A percentile compares a stretch with the other conserved stretches of the same genome.
phyloP scores from a whole-genome alignment of 2,113 vertebrate genomes.

The Phaetusa simplex region DNA sequence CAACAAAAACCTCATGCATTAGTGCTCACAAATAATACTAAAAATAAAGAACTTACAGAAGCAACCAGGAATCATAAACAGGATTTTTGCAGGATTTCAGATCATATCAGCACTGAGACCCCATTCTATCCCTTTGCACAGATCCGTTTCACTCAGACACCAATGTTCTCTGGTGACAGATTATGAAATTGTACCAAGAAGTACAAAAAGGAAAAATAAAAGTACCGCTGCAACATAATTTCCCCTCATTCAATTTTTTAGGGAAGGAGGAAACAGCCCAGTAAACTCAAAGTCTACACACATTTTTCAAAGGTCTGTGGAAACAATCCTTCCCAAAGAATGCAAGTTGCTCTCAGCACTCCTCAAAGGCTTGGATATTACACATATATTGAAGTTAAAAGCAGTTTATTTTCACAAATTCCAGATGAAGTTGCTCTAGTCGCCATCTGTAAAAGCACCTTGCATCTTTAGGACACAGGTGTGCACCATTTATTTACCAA shows the following conservation, averaged over 20 bases:
- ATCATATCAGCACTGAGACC: neutral
- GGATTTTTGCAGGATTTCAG: neutral
- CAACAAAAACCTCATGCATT: neutral
- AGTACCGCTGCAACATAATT: neutral
- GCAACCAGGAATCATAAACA: neutral
- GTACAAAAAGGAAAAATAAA: neutral
- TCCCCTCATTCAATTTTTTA: neutral
- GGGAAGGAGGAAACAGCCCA: neutral
- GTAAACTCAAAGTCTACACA: neutral
- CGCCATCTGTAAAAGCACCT: neutral
- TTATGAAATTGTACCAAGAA: neutral
- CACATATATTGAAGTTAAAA: neutral
- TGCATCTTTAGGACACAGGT: neutral
- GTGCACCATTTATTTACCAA: neutral
- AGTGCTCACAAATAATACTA: neutral
- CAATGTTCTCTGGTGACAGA: neutral
- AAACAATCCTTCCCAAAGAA: neutral
- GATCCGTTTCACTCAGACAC: neutral
- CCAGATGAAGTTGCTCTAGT: neutral
- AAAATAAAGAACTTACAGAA: neutral
- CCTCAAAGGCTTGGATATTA: neutral
- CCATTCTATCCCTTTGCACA: neutral
- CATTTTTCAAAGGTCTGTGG: neutral
- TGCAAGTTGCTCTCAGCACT: neutral
- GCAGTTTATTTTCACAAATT: neutral